Evolutionary conservation across 2,888 invertebrate genomes (phyloP), one percentile per base, ranked within the genome.

Genomic region (Allophyes oxyacanthae): DNA sequence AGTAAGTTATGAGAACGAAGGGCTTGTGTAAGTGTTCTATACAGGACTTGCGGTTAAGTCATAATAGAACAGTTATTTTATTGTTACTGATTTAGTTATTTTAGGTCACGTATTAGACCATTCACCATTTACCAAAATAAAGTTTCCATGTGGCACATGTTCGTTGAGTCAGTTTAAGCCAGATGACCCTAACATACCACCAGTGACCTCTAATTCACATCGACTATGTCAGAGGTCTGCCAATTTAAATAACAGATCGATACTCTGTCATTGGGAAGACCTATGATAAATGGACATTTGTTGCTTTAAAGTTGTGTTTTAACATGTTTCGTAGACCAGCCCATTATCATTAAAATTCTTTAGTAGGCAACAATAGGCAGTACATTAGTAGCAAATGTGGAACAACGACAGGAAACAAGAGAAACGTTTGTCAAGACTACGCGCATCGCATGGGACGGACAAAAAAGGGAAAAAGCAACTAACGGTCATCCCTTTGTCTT

Each of bases 401-500:
- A 79, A 84, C 82, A 80, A 75, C 79, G 75, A 76, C 83, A 85
- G 84, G 83, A 87, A 86, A 86, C 84, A 79, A 82, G 81, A 80
- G 81, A 85, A 83, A 82, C 77, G 71, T 74, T 81, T 77, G 77
- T 81, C 78, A 81, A 82, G 79, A 75, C 74, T 79, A 81, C 77
- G 75, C 77, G 75, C 83, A 83, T 84, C 76, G 77, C 75, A 78
- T 79, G 77, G 73, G 73, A 78, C 75, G 69, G 71, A 84, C 78
- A 82, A 82, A 85, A 84, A 86, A 78, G 68, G 77, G 64, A 82
- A 85, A 85, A 67, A 81, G 60, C 69, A 77, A 79, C 72, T 83
- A 85, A 83, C 85, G 80, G 85, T 82, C 78, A 82, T 81, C 85
- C 83, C 84, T 89, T 88, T 89, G 88, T 89, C 82, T 87, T 70